phyloP scores from a whole-genome alignment of 2,888 invertebrate species.

The Cataglyphis rosenhaueri region DNA sequence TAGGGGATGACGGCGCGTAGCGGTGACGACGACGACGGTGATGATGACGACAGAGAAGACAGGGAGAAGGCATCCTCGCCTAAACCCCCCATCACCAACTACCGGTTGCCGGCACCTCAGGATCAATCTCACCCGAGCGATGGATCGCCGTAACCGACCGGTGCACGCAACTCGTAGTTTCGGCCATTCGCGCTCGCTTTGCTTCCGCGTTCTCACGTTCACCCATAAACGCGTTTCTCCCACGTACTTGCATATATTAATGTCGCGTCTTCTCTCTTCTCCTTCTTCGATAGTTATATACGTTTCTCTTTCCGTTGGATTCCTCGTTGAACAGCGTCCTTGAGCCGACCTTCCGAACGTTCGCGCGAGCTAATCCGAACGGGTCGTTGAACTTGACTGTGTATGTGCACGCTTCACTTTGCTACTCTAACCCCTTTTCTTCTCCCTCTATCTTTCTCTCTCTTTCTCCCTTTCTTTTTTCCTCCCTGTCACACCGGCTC shows the following conservation, averaged over 20 bases:
- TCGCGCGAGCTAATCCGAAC: slow-evolving; percentile 59
- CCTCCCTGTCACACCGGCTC: slow-evolving; percentile 32
- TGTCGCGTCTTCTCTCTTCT: neutral
- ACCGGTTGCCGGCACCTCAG: slow-evolving; percentile 77
- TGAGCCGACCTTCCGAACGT: slow-evolving; percentile 58
- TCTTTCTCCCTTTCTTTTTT: slow-evolving; percentile 1
- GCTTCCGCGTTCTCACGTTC: slow-evolving; percentile 56
- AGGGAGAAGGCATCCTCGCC: slow-evolving; percentile 85
- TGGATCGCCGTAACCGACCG: slow-evolving; percentile 75
- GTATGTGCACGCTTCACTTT: slow-evolving; percentile 49
- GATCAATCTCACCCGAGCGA: slow-evolving; percentile 77
- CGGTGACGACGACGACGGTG: slow-evolving; percentile 73
- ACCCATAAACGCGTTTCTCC: slow-evolving; percentile 59
- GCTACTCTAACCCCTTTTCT: slow-evolving; percentile 53
- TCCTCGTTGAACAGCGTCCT: slow-evolving; percentile 54
- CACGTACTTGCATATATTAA: slow-evolving; percentile 4
- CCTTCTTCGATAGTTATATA: neutral
- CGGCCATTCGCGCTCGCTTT: slow-evolving; percentile 81
- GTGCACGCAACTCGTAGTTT: slow-evolving; percentile 76
- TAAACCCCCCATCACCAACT: slow-evolving; percentile 85
- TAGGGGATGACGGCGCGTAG: slow-evolving; percentile 57
- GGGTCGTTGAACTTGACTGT: slow-evolving; percentile 50
- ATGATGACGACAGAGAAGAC: slow-evolving; percentile 81
- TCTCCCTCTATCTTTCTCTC: slow-evolving; percentile 9
- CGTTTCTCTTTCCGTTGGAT: slow-evolving; percentile 22